phyloP scores from a whole-genome alignment of 1,140 invertebrate species.

The Hylaeus anthracinus region DNA sequence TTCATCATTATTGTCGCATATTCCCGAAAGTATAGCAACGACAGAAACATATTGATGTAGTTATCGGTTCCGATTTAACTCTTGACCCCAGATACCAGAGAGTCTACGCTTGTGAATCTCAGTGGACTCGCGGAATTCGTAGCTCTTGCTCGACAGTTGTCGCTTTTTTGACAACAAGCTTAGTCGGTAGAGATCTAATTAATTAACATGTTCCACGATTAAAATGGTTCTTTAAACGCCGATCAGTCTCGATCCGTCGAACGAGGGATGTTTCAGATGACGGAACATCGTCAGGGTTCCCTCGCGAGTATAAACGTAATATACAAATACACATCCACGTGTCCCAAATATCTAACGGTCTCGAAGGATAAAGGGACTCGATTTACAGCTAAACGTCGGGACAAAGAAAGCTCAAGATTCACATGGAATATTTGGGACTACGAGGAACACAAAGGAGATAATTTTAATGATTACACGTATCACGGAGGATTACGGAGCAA shows the following conservation, averaged over 20 bases:
- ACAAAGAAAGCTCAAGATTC: not conserved
- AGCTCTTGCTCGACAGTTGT: constrained; percentile 54
- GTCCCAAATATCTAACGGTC: not conserved
- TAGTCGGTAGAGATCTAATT: not conserved
- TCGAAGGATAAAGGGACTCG: not conserved
- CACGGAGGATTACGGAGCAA: not conserved
- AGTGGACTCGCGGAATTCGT: constrained; percentile 57
- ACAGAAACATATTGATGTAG: constrained; percentile 13
- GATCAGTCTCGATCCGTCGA: not conserved
- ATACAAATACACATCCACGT: not conserved
- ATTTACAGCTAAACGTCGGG: not conserved
- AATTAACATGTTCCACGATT: not conserved
- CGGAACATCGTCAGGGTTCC: not conserved
- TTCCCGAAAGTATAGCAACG: not conserved
- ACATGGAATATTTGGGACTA: not conserved
- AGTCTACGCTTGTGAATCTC: constrained; percentile 65
- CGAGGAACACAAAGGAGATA: not conserved
- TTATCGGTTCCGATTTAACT: constrained; percentile 75
- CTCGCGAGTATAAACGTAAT: no score
- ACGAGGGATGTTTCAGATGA: not conserved
- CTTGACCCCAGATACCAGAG: constrained; percentile 72
- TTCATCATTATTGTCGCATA: constrained; percentile 3
- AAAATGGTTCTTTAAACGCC: not conserved
- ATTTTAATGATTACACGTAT: not conserved
- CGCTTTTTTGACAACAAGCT: constrained; percentile 42